Conservation (phyloP, 1,140 invertebrate species). For the Zelostemma sp. region DNA sequence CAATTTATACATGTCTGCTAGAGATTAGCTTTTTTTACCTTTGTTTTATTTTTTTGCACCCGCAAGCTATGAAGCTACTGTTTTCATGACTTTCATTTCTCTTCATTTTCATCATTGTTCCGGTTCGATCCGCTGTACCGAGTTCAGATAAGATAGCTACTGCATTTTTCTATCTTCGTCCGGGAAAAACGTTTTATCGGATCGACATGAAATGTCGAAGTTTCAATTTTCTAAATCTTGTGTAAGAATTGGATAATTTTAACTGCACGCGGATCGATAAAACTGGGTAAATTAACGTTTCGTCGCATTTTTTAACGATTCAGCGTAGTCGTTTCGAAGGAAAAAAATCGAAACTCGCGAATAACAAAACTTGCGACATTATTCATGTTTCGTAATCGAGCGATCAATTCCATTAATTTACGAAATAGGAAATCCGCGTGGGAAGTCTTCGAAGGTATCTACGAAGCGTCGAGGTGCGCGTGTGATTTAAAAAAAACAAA, state of each 20-base stretch:
- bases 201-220: too few species aligned
- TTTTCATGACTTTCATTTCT: neutral
- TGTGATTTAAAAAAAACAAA: conserved; percentile 27
- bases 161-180: neutral
- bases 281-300: too few species aligned
- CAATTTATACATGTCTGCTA: conserved; percentile 8
- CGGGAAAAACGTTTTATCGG: too few species aligned
- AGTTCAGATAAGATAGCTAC: neutral
- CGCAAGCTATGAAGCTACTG: neutral
- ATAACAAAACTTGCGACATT: too few species aligned
- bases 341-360: too few species aligned
- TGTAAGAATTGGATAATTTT: too few species aligned
- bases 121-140: neutral
- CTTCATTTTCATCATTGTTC: conserved; percentile 4
- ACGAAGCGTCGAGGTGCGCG: conserved; percentile 17
- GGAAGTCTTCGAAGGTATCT: neutral
- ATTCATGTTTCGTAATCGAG: too few species aligned
- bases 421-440: neutral
- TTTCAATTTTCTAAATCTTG: too few species aligned
- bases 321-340: too few species aligned
- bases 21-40: conserved; percentile 7
- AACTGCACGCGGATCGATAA: too few species aligned
- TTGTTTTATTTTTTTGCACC: neutral
- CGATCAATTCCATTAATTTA: too few species aligned
- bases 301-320: too few species aligned